Evolutionary conservation across 1,140 invertebrate species (phyloP).

Genomic region (Aleiodes sp.): DNA sequence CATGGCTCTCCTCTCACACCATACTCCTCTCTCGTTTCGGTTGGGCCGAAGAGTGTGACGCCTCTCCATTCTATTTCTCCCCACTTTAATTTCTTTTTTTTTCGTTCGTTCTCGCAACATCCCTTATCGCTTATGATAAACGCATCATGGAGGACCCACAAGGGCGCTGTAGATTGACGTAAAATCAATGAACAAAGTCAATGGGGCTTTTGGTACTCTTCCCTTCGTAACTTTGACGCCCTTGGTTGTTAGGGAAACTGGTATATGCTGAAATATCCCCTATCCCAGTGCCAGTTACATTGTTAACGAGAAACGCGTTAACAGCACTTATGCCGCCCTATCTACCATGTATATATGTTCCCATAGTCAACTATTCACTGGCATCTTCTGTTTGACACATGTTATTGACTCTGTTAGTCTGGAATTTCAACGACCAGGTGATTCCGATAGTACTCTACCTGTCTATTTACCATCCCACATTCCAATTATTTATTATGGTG

Average conservation of each 20-base stretch:
- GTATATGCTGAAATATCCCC: conserved; percentile 36
- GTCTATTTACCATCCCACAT: background rate
- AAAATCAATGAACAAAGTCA: conserved; percentile 68
- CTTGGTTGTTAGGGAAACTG: conserved; percentile 11
- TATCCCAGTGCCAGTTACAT: conserved; percentile 49
- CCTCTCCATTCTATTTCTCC: conserved; percentile 20
- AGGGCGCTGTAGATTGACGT: conserved; percentile 64
- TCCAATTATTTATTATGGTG: background rate
- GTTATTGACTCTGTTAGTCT: conserved; percentile 13
- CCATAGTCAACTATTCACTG: background rate
- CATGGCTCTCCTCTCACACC: conserved; percentile 50
- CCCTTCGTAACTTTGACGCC: conserved; percentile 2
- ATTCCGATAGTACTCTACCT: background rate
- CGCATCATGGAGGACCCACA: conserved; percentile 63
- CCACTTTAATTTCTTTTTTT: background rate
- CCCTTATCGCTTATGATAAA: conserved; percentile 65
- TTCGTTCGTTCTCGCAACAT: conserved; percentile 21
- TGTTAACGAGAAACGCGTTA: conserved; percentile 42
- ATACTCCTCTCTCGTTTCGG: conserved; percentile 14
- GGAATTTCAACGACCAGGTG: background rate
- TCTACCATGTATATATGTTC: conserved; percentile 5
- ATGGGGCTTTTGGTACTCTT: conserved; percentile 53
- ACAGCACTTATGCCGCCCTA: conserved; percentile 27
- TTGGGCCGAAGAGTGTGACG: conserved; percentile 27
- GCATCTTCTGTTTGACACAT: conserved; percentile 16